phyloP scores from a whole-genome alignment of 2,888 invertebrate species.

The Yponomeuta cagnagella region DNA sequence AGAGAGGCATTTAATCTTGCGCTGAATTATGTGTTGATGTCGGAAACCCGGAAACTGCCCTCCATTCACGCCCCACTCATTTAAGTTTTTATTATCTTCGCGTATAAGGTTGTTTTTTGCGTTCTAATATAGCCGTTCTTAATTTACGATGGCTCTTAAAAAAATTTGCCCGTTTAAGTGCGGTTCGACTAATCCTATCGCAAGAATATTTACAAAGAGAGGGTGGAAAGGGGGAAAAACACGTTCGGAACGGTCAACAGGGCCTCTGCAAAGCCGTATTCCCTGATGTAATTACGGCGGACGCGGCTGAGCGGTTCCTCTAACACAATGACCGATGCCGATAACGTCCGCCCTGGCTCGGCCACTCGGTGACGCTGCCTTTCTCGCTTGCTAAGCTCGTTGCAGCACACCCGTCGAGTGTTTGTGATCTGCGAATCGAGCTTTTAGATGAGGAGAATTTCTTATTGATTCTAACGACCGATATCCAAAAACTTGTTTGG shows the following conservation, averaged over 20 bases:
- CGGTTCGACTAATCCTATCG: neutral
- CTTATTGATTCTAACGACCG: neutral
- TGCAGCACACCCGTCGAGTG: neutral
- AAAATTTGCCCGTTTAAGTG: neutral
- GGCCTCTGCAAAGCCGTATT: constrained; percentile 47
- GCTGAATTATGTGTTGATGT: constrained; percentile 69
- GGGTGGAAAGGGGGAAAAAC: constrained; percentile 36
- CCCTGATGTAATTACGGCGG: constrained; percentile 68
- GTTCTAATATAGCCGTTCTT: neutral
- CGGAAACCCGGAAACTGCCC: constrained; percentile 59
- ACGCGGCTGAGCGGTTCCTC: constrained; percentile 50
- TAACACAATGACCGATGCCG: constrained; percentile 64
- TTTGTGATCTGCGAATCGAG: neutral
- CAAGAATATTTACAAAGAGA: constrained; percentile 2
- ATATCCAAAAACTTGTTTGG: too few relatives aligned
- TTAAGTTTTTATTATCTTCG: constrained; percentile 53
- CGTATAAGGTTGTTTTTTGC: neutral
- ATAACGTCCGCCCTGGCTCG: constrained; percentile 26
- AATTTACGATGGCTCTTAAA: neutral
- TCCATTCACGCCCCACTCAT: constrained; percentile 54
- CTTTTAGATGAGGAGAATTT: neutral
- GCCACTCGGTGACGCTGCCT: neutral
- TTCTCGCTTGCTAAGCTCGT: constrained; percentile 5
- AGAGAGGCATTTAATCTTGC: constrained; percentile 69
- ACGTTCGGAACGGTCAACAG: constrained; percentile 21